Evolutionary conservation across 2,113 vertebrate species (phyloP).

Genomic region (Hystrix brachyura): DNA sequence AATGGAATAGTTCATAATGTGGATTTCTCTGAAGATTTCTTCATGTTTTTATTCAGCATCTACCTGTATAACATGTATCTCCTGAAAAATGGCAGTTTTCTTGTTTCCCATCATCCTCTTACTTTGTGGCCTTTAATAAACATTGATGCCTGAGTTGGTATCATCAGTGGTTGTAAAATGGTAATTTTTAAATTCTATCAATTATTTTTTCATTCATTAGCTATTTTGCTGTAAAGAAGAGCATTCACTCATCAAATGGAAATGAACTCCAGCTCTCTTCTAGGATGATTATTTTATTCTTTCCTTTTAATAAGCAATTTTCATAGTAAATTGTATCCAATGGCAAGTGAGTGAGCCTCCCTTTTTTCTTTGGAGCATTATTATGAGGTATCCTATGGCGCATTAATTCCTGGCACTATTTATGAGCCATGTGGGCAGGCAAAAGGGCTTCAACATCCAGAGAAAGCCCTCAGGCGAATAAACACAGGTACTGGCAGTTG

Average conservation of each 20-base stretch:
- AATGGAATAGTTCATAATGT: conserved; percentile 11
- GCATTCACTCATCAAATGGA: conserved; percentile 40
- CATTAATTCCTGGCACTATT: conserved; percentile 24
- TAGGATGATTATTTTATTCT: conserved; percentile 32
- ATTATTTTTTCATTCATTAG: conserved; percentile 42
- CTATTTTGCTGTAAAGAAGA: conserved; percentile 40
- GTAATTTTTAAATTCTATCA: conserved; percentile 33
- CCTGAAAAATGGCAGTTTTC: conserved; percentile 19
- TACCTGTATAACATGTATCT: not conserved
- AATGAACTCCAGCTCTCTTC: conserved; percentile 28
- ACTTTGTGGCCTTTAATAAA: not conserved
- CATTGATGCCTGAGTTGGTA: conserved; percentile 11
- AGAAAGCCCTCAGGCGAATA: not conserved
- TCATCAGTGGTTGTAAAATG: conserved; percentile 13
- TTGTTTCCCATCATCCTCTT: not conserved
- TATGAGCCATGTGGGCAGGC: not conserved
- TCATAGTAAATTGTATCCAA: conserved; percentile 19
- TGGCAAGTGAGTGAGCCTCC: not conserved
- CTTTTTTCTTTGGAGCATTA: conserved; percentile 7
- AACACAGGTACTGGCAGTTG: not conserved
- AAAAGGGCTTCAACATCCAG: not conserved
- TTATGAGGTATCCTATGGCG: not conserved
- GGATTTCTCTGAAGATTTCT: conserved; percentile 38
- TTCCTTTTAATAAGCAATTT: conserved; percentile 61
- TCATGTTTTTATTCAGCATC: conserved; percentile 54